Conservation (phyloP, 2,797 vertebrate species). For the Hippoglossus hippoglossus region DNA sequence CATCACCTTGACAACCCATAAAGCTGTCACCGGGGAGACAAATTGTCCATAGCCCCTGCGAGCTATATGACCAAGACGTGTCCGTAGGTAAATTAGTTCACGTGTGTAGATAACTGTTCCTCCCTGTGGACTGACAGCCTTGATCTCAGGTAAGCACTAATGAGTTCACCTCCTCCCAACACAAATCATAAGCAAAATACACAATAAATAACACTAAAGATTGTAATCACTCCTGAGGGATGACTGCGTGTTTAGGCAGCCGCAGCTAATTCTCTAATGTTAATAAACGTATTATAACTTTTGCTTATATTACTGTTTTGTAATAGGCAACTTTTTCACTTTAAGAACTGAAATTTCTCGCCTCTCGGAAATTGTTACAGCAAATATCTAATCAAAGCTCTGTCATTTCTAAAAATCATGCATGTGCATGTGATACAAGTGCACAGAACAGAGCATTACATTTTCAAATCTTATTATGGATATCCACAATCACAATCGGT, state of each 20-base stretch:
- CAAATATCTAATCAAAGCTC: no score
- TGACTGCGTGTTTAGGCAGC: slow-evolving; percentile 2
- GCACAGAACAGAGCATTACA: no score
- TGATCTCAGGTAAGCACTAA: slow-evolving; percentile 55
- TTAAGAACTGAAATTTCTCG: no score
- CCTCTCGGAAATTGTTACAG: no score
- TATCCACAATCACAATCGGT: no score
- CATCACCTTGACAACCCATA: slow-evolving; percentile 74
- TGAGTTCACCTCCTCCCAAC: slow-evolving; percentile 32
- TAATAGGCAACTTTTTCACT: no score
- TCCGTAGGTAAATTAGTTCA: slow-evolving; percentile 60
- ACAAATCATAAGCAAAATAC: slow-evolving; percentile 20
- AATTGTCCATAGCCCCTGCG: slow-evolving; percentile 53
- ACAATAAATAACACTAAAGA: background rate
- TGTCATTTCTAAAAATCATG: no score
- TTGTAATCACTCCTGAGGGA: slow-evolving; percentile 15
- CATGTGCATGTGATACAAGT: no score
- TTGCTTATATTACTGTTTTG: no score
- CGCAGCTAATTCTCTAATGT: no score
- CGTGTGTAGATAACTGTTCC: slow-evolving; percentile 30
- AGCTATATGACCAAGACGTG: slow-evolving; percentile 59
- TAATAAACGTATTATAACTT: no score
- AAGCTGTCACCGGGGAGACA: slow-evolving; percentile 71
- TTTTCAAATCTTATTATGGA: no score
- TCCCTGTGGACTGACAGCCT: slow-evolving; percentile 44